phyloP scores from a whole-genome alignment of 2,888 invertebrate species.

The Galerucella pusilla region DNA sequence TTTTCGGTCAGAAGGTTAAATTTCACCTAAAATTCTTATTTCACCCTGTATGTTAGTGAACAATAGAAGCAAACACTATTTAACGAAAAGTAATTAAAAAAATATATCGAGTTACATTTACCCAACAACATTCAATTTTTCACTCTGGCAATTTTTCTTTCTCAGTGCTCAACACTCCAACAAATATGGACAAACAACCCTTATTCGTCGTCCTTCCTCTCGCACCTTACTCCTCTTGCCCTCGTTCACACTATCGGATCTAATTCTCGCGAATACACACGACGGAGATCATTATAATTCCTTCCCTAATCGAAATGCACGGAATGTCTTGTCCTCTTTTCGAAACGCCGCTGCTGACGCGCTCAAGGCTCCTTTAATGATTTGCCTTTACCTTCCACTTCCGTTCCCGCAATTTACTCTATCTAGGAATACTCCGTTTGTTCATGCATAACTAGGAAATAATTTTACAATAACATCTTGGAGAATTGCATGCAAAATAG shows the following conservation, averaged over 20 bases:
- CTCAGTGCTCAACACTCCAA: slow-evolving; percentile 11
- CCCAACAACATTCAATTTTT: background rate
- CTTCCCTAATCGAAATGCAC: slow-evolving; percentile 29
- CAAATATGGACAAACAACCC: slow-evolving; percentile 27
- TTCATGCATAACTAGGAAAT: background rate
- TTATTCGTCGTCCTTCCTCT: slow-evolving; percentile 8
- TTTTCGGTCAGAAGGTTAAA: too few relatives aligned
- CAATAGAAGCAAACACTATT: too few relatives aligned
- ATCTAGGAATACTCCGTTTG: background rate
- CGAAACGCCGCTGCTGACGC: slow-evolving; percentile 15
- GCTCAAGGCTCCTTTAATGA: slow-evolving; percentile 21
- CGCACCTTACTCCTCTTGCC: background rate
- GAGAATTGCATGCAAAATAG: background rate
- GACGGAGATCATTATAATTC: slow-evolving; percentile 31
- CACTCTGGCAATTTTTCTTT: background rate
- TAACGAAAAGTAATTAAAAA: background rate
- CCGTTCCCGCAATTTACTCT: background rate
- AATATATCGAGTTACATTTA: background rate
- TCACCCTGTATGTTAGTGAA: too few relatives aligned
- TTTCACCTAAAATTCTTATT: too few relatives aligned
- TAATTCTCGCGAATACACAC: slow-evolving; percentile 26
- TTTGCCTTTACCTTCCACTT: slow-evolving; percentile 21
- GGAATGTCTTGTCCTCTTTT: slow-evolving; percentile 24
- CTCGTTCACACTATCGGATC: slow-evolving; percentile 21
- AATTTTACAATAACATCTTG: background rate